Percentiles rank a stretch among this genome's conserved stretches.
Conservation (phyloP, 2,888 invertebrate genomes). For the Lissonota sp. region DNA sequence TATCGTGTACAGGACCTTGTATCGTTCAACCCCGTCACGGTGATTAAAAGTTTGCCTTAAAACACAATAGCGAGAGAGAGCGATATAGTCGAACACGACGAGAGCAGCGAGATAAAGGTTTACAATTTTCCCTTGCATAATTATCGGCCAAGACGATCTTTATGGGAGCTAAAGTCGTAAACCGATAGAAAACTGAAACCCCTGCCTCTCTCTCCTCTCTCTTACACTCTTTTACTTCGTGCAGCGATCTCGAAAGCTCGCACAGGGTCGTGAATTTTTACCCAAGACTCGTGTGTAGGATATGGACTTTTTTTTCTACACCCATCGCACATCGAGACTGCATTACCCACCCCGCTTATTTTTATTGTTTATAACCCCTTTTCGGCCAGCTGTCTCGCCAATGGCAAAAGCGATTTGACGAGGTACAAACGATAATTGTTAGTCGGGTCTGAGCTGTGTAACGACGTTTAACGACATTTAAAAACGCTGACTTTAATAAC, state of each 20-base stretch:
- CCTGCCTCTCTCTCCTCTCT: conserved; percentile 57
- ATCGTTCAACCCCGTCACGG: conserved; percentile 47
- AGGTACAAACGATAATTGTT: conserved; percentile 69
- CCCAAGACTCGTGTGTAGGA: conserved; percentile 7
- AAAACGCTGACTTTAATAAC: conserved; percentile 69
- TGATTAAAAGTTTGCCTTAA: conserved; percentile 67
- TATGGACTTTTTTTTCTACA: conserved; percentile 29
- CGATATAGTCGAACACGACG: conserved; percentile 44
- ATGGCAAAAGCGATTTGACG: conserved; percentile 25
- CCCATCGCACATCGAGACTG: conserved; percentile 18
- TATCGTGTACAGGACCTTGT: conserved; percentile 37
- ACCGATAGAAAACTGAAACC: conserved; percentile 71
- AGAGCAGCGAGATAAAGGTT: conserved; percentile 67
- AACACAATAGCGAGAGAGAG: conserved; percentile 51
- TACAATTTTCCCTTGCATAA: conserved; percentile 75
- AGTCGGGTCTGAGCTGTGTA: conserved; percentile 60
- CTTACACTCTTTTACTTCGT: conserved; percentile 9
- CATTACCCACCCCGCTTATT: background rate
- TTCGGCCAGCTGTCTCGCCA: conserved; percentile 53
- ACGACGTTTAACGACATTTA: conserved; percentile 75
- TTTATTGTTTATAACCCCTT: conserved; percentile 43
- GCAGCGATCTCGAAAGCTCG: conserved; percentile 44
- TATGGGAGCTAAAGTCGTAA: conserved; percentile 74
- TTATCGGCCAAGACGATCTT: conserved; percentile 77
- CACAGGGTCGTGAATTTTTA: conserved; percentile 44